A percentile compares a stretch with the other conserved stretches of the same genome.
Conservation (phyloP, 2,888 invertebrate species). For the Disparrhopalites patrizii region DNA sequence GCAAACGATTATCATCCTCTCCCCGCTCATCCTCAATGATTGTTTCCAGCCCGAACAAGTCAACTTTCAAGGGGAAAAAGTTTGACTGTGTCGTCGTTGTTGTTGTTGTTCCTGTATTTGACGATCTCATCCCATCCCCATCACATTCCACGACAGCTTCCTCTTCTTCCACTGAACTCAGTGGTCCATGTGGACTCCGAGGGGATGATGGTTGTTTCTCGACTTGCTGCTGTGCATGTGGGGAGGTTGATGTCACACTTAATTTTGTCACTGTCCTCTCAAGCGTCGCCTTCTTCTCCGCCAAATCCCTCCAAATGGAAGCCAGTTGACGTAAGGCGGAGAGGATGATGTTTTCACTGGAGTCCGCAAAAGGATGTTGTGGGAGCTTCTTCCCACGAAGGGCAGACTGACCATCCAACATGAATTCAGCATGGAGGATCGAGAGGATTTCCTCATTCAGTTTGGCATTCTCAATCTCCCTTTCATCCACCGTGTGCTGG, state of each 20-base stretch:
- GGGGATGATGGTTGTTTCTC: constrained; percentile 24
- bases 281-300: constrained; percentile 51
- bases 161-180: not conserved
- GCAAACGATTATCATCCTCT: constrained; percentile 42
- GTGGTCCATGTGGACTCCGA: constrained; percentile 17
- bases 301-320: constrained; percentile 43
- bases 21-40: constrained; percentile 46
- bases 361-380: constrained; percentile 14
- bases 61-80: constrained; percentile 45
- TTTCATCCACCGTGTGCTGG: constrained; percentile 41
- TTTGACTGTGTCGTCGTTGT: constrained; percentile 18
- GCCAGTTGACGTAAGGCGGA: constrained; percentile 41
- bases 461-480: constrained; percentile 39
- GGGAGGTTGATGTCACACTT: too few relatives aligned
- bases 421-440: constrained; percentile 43
- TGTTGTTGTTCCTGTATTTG: too few relatives aligned
- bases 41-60: constrained; percentile 47
- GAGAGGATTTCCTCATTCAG: constrained; percentile 42
- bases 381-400: constrained; percentile 14
- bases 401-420: constrained; percentile 44
- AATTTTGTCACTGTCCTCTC: constrained; percentile 52
- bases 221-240: constrained; percentile 32
- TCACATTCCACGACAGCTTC: not conserved
- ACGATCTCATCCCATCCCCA: constrained; percentile 17
- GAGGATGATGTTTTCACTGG: constrained; percentile 36